phyloP scores from a whole-genome alignment of 2,113 vertebrate species.

The Platichthys stellatus region DNA sequence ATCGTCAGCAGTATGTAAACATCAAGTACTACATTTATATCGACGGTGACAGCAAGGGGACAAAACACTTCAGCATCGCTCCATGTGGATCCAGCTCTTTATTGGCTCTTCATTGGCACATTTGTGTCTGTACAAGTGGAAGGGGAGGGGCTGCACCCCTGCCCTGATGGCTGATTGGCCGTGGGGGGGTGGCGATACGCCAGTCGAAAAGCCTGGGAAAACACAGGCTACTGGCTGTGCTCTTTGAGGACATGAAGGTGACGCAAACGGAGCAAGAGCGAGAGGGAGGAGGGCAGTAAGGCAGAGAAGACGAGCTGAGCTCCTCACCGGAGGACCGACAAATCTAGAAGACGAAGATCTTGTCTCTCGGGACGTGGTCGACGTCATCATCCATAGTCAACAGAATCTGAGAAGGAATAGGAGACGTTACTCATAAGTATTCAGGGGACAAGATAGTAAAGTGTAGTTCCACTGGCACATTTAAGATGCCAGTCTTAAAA shows the following conservation, averaged over 20 bases:
- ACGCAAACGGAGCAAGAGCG: constrained; percentile 14
- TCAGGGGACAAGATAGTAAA: neutral
- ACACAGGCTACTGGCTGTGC: constrained; percentile 59
- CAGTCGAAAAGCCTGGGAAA: neutral
- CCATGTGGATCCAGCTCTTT: neutral
- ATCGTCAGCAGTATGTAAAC: constrained; percentile 61
- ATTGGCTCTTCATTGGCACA: constrained; percentile 70
- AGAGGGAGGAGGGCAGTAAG: constrained; percentile 53
- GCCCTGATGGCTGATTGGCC: constrained; percentile 49
- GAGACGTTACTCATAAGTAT: neutral
- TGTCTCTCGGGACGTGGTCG: constrained; percentile 92
- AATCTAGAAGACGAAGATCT: constrained; percentile 91
- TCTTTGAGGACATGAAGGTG: constrained; percentile 28
- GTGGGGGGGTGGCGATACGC: constrained; percentile 11
- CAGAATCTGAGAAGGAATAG: constrained; percentile 84
- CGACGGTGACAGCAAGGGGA: constrained; percentile 58
- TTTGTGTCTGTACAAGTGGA: constrained; percentile 54
- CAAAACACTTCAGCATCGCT: constrained; percentile 52
- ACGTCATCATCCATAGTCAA: constrained; percentile 96
- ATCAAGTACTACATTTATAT: constrained; percentile 52
- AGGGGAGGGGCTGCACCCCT: constrained; percentile 26
- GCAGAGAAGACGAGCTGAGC: constrained; percentile 58
- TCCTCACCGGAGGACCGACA: constrained; percentile 16
- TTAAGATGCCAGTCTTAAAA: too few species aligned
- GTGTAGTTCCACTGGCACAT: neutral